These are phyloP conservation scores for Madoqua kirkii DNA, from an alignment of 2,113 vertebrate genomes.

Conservation along the genomic window DNA sequence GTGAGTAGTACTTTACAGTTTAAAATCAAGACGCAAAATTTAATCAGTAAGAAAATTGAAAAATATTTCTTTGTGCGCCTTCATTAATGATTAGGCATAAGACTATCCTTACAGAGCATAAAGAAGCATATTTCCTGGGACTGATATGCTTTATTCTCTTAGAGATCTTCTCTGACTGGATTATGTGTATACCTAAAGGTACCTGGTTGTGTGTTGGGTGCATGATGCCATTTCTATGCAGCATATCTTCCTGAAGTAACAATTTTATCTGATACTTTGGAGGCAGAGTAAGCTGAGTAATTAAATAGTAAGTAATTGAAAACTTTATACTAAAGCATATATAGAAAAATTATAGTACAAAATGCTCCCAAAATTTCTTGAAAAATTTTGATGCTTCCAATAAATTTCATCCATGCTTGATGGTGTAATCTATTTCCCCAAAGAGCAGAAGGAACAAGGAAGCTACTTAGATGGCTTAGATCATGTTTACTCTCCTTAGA, in stretches of 20 bases:
- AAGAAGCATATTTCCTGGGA: neutral
- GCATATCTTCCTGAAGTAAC: neutral
- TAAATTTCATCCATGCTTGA: neutral
- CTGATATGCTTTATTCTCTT: slow-evolving; percentile 6
- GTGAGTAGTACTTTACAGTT: neutral
- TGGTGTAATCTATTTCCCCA: neutral
- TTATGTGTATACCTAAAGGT: slow-evolving; percentile 9
- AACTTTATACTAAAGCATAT: slow-evolving; percentile 42
- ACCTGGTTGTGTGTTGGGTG: neutral
- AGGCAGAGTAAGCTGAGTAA: slow-evolving; percentile 26
- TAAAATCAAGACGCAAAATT: slow-evolving; percentile 14
- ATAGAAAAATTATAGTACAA: slow-evolving; percentile 30
- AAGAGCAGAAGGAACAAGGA: neutral
- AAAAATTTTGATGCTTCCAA: slow-evolving; percentile 6
- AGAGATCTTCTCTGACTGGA: slow-evolving; percentile 34
- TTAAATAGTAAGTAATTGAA: slow-evolving; percentile 49
- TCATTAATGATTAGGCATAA: slow-evolving; percentile 29
- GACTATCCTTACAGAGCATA: neutral
- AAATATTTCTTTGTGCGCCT: slow-evolving; percentile 20
- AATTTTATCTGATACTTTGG: slow-evolving; percentile 36
- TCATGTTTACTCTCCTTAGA: neutral
- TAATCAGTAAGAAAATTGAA: slow-evolving; percentile 39
- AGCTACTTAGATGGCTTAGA: neutral
- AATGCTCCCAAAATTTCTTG: slow-evolving; percentile 24
- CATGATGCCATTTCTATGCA: neutral